Percentiles rank a stretch among this genome's conserved stretches.
These are phyloP conservation scores for Malacoraja senta DNA, from an alignment of 2,797 vertebrate genomes.

Conservation along the genomic window DNA sequence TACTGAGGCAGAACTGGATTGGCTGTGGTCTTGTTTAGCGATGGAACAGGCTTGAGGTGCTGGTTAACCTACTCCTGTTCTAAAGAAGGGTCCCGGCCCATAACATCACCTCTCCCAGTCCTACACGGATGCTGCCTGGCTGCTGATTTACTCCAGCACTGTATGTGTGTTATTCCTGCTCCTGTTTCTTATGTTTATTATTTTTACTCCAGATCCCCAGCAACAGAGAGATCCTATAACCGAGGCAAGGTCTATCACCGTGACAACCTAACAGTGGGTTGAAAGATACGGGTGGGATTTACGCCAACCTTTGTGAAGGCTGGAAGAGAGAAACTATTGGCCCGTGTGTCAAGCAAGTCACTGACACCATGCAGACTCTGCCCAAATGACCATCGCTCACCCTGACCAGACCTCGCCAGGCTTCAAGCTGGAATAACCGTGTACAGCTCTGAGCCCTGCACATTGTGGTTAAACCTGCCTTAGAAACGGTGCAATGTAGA, in stretches of 20 bases:
- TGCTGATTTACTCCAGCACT: no score
- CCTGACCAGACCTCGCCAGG: background rate
- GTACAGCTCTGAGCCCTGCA: background rate
- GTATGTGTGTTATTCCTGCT: no score
- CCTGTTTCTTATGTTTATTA: background rate
- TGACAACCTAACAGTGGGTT: background rate
- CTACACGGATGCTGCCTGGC: no score
- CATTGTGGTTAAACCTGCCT: background rate
- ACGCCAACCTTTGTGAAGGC: background rate
- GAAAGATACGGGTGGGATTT: background rate
- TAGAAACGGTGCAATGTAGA: background rate
- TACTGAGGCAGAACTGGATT: no score
- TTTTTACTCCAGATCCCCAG: background rate
- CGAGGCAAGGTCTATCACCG: background rate
- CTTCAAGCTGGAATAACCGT: background rate
- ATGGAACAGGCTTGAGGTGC: no score
- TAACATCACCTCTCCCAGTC: no score
- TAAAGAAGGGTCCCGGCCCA: no score
- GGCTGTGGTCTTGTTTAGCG: no score
- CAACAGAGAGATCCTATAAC: no score
- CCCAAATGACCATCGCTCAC: background rate
- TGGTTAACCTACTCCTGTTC: no score
- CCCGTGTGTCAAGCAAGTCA: background rate
- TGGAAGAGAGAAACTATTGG: background rate
- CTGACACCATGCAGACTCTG: background rate